Evolutionary conservation across 2,113 vertebrate species (phyloP).

Genomic region (Gobius niger): DNA sequence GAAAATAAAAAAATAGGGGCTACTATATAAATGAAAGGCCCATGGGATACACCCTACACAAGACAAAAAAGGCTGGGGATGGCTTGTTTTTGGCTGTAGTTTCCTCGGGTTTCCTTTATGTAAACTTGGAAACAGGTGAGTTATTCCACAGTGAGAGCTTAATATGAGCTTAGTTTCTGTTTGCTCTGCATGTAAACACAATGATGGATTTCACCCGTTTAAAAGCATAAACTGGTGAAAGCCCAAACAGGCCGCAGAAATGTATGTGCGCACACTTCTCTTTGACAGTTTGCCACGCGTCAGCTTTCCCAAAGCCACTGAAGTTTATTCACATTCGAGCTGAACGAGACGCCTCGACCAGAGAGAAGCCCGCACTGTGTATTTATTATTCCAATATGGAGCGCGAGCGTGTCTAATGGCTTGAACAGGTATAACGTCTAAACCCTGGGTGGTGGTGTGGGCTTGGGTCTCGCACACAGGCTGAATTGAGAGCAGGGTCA

Average conservation of each 20-base stretch:
- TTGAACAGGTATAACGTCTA: slow-evolving; percentile 49
- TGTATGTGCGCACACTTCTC: slow-evolving; percentile 16
- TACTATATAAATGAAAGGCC: too few relatives aligned
- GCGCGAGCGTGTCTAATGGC: slow-evolving; percentile 56
- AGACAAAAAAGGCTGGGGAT: too few relatives aligned
- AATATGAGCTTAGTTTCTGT: neutral
- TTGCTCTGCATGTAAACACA: slow-evolving; percentile 8
- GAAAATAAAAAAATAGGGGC: too few relatives aligned
- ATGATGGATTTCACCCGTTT: slow-evolving; percentile 11
- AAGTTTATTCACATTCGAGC: slow-evolving; percentile 61
- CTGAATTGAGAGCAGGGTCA: slow-evolving; percentile 52
- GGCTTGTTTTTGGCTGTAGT: neutral
- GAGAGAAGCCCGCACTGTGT: slow-evolving; percentile 36
- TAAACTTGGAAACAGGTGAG: slow-evolving; percentile 4
- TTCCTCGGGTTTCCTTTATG: neutral
- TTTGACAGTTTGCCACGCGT: slow-evolving; percentile 34
- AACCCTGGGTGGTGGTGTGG: slow-evolving; percentile 18
- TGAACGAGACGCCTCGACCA: slow-evolving; percentile 47
- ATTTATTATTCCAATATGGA: slow-evolving; percentile 63
- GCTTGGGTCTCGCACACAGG: slow-evolving; percentile 32
- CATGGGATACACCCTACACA: too few relatives aligned
- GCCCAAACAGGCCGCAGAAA: slow-evolving; percentile 28
- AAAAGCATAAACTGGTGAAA: slow-evolving; percentile 13
- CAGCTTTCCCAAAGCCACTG: slow-evolving; percentile 45
- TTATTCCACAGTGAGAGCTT: neutral